Conservation (phyloP, 1,140 invertebrate genomes). For the Drosophila busckii region DNA sequence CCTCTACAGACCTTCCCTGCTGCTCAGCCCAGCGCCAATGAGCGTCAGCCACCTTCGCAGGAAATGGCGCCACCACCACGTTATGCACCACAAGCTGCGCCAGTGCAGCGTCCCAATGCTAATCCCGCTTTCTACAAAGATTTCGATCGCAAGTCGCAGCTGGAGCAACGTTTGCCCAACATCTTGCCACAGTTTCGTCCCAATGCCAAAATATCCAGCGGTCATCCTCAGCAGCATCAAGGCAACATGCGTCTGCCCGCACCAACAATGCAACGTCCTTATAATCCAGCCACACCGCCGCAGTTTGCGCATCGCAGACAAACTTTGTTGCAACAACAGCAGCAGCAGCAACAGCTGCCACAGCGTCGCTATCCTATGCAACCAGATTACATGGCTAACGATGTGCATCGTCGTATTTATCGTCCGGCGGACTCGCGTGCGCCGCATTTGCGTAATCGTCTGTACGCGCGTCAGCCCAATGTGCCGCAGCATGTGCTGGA, state of each 20-base stretch:
- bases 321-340: conserved; percentile 43
- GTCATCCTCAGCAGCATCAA: conserved; percentile 79
- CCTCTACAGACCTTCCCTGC: conserved; percentile 54
- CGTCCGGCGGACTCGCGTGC: conserved; percentile 42
- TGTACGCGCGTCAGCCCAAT: conserved; percentile 47
- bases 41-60: conserved; percentile 40
- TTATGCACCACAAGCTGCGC: conserved; percentile 40
- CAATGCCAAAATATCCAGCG: conserved; percentile 82
- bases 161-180: conserved; percentile 81
- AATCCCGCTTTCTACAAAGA: conserved; percentile 73
- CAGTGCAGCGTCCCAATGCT: conserved; percentile 49
- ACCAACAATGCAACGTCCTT: conserved; percentile 61
- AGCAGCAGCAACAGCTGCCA: conserved; percentile 28
- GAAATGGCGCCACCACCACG: conserved; percentile 72
- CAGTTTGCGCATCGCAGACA: conserved; percentile 49
- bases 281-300: conserved; percentile 58
- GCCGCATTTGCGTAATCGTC: conserved; percentile 51
- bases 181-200: conserved; percentile 86
- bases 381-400: conserved; percentile 43
- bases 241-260: conserved; percentile 74
- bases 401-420: conserved; percentile 67
- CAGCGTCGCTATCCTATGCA: conserved; percentile 62
- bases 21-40: conserved; percentile 27
- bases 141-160: conserved; percentile 60
- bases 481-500: conserved; percentile 44